phyloP scores from a whole-genome alignment of 1,140 invertebrate genomes.

The Drosophila yakuba region DNA sequence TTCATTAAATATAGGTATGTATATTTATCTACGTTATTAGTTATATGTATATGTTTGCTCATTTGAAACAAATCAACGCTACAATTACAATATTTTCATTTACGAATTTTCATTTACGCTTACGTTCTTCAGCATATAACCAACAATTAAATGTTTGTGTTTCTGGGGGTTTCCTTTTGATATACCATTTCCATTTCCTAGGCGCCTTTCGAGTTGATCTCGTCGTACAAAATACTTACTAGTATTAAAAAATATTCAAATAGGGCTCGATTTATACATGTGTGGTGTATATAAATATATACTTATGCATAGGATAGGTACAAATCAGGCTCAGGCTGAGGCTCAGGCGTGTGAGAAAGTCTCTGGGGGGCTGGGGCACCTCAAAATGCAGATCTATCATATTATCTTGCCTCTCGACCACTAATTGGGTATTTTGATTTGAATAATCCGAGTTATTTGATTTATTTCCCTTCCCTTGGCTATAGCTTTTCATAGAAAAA shows the following conservation, averaged over 20 bases:
- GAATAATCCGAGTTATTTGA: slow-evolving; percentile 58
- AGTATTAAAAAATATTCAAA: slow-evolving; percentile 75
- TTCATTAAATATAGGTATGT: slow-evolving; percentile 50
- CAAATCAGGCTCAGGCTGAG: slow-evolving; percentile 75
- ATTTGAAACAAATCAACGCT: slow-evolving; percentile 69
- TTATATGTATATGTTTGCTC: slow-evolving; percentile 56
- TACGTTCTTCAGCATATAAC: slow-evolving; percentile 72
- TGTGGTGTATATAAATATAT: slow-evolving; percentile 39
- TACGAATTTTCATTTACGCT: slow-evolving; percentile 41
- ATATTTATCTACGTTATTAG: slow-evolving; percentile 70
- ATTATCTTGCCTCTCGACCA: slow-evolving; percentile 22
- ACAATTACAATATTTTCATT: slow-evolving; percentile 64
- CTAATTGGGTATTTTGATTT: slow-evolving; percentile 45
- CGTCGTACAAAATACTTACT: slow-evolving; percentile 73
- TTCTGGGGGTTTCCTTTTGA: slow-evolving; percentile 45
- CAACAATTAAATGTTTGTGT: slow-evolving; percentile 68
- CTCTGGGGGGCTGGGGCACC: slow-evolving; percentile 56
- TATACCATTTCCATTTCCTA: slow-evolving; percentile 62
- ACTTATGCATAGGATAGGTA: slow-evolving; percentile 80
- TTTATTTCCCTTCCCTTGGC: slow-evolving; percentile 49
- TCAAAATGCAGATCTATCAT: slow-evolving; percentile 70
- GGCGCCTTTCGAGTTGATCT: slow-evolving; percentile 60
- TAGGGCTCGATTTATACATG: slow-evolving; percentile 67
- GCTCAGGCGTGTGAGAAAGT: slow-evolving; percentile 72
- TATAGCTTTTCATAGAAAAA: slow-evolving; percentile 78